These are phyloP conservation scores for Carettochelys insculpta DNA, from an alignment of 2,113 vertebrate genomes.

Conservation along the genomic window DNA sequence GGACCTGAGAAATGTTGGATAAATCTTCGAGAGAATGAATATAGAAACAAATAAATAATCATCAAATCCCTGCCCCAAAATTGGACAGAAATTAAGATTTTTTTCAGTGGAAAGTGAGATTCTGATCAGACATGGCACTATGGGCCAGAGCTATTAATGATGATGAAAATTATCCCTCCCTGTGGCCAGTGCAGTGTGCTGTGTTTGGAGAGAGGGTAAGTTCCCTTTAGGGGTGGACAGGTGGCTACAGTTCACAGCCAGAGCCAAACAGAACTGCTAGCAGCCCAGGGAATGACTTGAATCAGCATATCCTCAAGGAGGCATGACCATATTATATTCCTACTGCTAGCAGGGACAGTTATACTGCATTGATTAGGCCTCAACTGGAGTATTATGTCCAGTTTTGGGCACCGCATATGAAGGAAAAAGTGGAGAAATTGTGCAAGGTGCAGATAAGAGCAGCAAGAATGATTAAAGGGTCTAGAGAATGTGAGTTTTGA, in stretches of 20 bases:
- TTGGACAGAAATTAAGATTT: not conserved
- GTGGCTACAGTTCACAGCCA: not conserved
- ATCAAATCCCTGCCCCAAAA: not conserved
- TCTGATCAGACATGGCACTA: not conserved
- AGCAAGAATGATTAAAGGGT: no score
- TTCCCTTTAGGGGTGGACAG: not conserved
- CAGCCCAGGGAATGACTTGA: not conserved
- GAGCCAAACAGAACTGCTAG: not conserved
- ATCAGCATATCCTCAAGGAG: not conserved
- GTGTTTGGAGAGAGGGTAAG: not conserved
- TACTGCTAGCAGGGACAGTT: no score
- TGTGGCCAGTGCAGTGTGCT: not conserved
- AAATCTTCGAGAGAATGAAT: no score
- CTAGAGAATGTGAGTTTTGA: no score
- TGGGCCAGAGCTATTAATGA: not conserved
- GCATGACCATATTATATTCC: not conserved
- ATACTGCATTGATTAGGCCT: no score
- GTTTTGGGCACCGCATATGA: no score
- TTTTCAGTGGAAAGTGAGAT: not conserved
- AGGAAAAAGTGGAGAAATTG: no score
- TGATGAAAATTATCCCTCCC: not conserved
- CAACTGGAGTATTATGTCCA: no score
- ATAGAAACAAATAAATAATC: not conserved
- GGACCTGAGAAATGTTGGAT: no score
- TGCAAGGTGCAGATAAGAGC: no score